Evolutionary conservation across 2,113 vertebrate species (phyloP).

Genomic region (Nycticryphes semicollaris): DNA sequence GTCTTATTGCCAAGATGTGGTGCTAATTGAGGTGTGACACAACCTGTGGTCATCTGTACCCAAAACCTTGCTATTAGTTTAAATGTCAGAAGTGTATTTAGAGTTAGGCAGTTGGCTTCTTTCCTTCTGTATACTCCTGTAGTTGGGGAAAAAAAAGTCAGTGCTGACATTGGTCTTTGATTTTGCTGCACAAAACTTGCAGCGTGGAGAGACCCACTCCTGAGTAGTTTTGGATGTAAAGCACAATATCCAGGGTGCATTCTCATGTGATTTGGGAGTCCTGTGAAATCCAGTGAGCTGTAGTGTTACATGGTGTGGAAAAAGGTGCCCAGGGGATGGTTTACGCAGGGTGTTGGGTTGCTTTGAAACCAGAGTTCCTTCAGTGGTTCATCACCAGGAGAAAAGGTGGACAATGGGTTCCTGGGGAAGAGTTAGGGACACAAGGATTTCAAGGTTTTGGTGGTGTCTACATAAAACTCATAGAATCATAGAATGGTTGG

Average conservation of each 20-base stretch:
- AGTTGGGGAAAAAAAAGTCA: neutral
- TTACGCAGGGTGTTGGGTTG: neutral
- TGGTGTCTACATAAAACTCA: neutral
- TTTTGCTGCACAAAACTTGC: neutral
- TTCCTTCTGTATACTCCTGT: neutral
- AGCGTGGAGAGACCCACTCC: neutral
- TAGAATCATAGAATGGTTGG: no score
- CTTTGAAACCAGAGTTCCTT: neutral
- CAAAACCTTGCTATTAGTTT: neutral
- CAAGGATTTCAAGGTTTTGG: neutral
- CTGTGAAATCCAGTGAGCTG: neutral
- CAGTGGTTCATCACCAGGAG: neutral
- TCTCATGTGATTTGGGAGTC: neutral
- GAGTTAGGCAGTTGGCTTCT: neutral
- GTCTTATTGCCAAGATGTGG: neutral
- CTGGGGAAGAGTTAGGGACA: neutral
- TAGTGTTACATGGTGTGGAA: neutral
- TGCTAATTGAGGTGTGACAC: neutral
- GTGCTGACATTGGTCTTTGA: neutral
- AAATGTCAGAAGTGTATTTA: neutral
- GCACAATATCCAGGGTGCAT: neutral
- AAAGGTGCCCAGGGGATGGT: neutral
- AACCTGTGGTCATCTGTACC: neutral
- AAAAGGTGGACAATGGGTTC: neutral
- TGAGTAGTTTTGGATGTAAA: neutral